Base-by-base conservation (phyloP, 2,888 invertebrate genomes). In the Coecobrya sp. region DNA sequence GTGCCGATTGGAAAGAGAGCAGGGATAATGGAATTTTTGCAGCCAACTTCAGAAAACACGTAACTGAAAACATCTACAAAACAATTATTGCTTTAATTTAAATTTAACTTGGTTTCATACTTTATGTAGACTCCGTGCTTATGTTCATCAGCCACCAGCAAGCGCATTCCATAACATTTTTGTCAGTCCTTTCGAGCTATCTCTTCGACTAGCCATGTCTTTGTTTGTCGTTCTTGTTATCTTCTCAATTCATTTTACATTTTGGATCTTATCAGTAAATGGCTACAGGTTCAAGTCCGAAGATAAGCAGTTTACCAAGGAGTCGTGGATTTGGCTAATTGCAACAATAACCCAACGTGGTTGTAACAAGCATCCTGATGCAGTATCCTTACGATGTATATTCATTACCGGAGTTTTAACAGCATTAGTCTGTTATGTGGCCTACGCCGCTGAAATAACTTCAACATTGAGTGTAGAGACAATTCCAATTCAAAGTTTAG, bases 1-100 rank as follows among this genome's bases (percentile, higher is more conserved):
- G 84, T 84, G n/a, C 84, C 84, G 2, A 59, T 84, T 7, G 8
- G 2, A 0, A 19, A 8, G 7, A 5, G 84, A 7, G 22, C 59
- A 59, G 42, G 10, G 7, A 30, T 84, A 16, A 84, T 84, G 84
- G 84, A 84, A 8, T 84, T 55, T 36, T 27, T 84, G 8, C 84
- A 84, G n/a, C 62, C 84, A 11, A 84, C 84, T 13, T 52, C 81
- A 22, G n/a, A 4, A 25, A 81, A 55, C 52, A 30, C 27, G 68
- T 68, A 36, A 36, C 36, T 36, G 7, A 36, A 36, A 36, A n/a
- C n/a, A n/a, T n/a, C 7, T 36, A 36, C 7, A 36, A 36, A 2
- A 2, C 3, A 49, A 13, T 49, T 10, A 1, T 13, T 49, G 11
- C 10, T 13, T 49, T 3, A 49, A 49, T 7, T 7, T 36, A 19